Evolutionary conservation across 2,888 invertebrate species (phyloP), one percentile per base, ranked within the genome.

Genomic region (Phortica okadai): DNA sequence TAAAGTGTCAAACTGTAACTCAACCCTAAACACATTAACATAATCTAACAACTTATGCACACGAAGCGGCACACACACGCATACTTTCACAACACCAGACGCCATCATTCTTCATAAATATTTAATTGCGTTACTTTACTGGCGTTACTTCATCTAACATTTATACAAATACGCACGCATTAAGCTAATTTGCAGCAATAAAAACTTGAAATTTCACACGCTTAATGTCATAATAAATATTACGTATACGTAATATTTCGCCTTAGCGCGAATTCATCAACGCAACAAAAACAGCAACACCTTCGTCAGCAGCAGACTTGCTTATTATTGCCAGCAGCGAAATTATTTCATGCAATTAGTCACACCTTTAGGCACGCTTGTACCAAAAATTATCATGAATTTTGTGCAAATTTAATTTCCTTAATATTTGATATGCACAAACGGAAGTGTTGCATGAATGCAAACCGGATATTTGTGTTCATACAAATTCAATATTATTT

Each of bases 121-220:
- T 50, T 50, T 50, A 50, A 50, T 50, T 50, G 50, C 50, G 8
- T 8, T 50, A 14, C 14, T 50, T 50, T 50, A 50, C 8, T 6
- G 50, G 2, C 50, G 33, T 14, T 11, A 50, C 50, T 50, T 33
- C 33, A 64, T 64, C 14, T 33, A 64, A 64, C 10, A 64, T 64
- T 64, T 14, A 64, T 64, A 64, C 11, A 64, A 11, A 50, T 14
- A 50, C 50, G 41, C 33, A 69, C 21, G 25, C 69, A 69, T 69
- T 69, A 69, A 69, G 69, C 45, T 69, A 69, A 69, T 69, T 69
- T 69, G 69, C 50, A 4, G 45, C 69, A 69, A 69, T 69, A 69
- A 69, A 69, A 69, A 66, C 14, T 56, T 16, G 16, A 56, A 56
- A 62, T 62, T 62, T 62, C 62, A 62, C 62, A 62, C 25, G 62